Percentiles rank a stretch among this genome's conserved stretches.
phyloP scores from a whole-genome alignment of 2,113 vertebrate species.

The Callaeas wilsoni region DNA sequence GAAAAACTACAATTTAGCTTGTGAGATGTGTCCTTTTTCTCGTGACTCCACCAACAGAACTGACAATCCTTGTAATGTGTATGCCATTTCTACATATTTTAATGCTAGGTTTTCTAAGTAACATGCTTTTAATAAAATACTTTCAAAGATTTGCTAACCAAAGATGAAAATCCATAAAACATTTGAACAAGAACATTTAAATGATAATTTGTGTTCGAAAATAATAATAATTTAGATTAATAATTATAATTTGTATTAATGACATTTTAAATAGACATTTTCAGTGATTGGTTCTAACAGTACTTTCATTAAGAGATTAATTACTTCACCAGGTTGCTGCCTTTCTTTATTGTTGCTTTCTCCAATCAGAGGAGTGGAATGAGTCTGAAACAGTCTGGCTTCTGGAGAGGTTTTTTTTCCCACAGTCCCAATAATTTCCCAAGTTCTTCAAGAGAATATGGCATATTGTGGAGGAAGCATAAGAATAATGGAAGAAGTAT shows the following conservation, averaged over 20 bases:
- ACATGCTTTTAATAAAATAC: background rate
- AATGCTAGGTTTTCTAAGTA: background rate
- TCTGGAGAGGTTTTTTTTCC: background rate
- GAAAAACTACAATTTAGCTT: too few species aligned
- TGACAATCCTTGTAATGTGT: too few species aligned
- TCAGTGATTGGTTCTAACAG: background rate
- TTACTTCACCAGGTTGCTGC: background rate
- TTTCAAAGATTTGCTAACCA: background rate
- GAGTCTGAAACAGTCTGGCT: background rate
- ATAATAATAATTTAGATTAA: background rate
- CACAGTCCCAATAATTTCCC: rapidly evolving
- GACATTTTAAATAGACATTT: background rate
- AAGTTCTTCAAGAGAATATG: background rate
- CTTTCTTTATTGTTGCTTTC: background rate
- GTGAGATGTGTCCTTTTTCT: too few species aligned
- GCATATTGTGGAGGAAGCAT: background rate
- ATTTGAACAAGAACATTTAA: background rate
- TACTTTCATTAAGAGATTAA: background rate
- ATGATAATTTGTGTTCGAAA: background rate
- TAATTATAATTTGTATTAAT: background rate
- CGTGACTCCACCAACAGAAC: too few species aligned
- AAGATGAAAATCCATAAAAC: background rate
- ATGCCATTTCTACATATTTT: background rate
- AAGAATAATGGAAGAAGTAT: background rate
- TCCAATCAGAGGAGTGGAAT: background rate